A percentile compares a stretch with the other conserved stretches of the same genome.
Evolutionary conservation across 2,888 invertebrate genomes (phyloP).

Genomic region (Drosophila nigricruria): DNA sequence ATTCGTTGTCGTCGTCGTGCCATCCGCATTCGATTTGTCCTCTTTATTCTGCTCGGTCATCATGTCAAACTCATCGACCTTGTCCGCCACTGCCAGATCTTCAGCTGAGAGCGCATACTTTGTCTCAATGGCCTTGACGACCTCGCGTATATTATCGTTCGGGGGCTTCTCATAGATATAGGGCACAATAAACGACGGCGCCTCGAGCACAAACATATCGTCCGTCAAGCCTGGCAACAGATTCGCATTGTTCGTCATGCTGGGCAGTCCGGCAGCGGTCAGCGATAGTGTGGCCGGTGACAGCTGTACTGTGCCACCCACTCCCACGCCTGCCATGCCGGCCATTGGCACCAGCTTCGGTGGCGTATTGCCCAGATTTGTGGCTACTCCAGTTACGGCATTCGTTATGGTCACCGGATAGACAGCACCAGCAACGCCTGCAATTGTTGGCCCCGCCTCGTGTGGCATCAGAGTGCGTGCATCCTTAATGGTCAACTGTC

Average conservation of each 20-base stretch:
- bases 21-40: constrained; percentile 72
- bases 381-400: constrained; percentile 86
- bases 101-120: constrained; percentile 86
- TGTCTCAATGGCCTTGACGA: constrained; percentile 88
- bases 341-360: constrained; percentile 81
- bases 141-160: constrained; percentile 90
- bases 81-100: constrained; percentile 87
- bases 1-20: constrained; percentile 29
- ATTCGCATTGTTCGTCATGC: constrained; percentile 86
- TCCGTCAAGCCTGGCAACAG: constrained; percentile 94
- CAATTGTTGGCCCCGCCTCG: constrained; percentile 47
- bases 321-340: constrained; percentile 14
- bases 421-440: constrained; percentile 41
- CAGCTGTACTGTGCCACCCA: constrained; percentile 55
- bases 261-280: constrained; percentile 65
- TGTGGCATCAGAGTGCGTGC: constrained; percentile 83
- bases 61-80: constrained; percentile 86
- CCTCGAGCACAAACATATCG: constrained; percentile 96
- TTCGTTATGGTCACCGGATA: constrained; percentile 87
- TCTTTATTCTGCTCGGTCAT: constrained; percentile 86
- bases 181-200: constrained; percentile 96
- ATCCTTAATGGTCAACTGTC: constrained; percentile 84
- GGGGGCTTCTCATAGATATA: constrained; percentile 97
- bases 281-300: constrained; percentile 71
- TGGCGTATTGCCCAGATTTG: constrained; percentile 87